phyloP scores from a whole-genome alignment of 37 sponge, comb jelly and placozoan species.

The Haliclona indistincta region DNA sequence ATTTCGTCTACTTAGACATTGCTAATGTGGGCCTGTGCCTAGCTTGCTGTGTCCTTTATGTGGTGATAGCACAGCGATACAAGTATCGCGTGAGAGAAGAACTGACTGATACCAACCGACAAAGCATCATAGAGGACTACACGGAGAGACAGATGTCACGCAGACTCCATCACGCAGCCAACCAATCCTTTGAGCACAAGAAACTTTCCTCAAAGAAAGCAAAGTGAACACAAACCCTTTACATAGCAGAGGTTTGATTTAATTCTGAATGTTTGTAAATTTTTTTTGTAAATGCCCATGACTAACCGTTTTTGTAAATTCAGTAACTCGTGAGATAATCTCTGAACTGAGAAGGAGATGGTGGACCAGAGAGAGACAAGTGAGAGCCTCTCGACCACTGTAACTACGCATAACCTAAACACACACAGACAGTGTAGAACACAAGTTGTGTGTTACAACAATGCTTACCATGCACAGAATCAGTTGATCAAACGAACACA shows the following conservation, averaged over 20 bases:
- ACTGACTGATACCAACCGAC: background rate
- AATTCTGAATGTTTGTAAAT: too few relatives aligned
- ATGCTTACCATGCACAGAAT: conserved; percentile 75
- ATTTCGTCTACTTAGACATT: background rate
- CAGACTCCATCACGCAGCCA: too few relatives aligned
- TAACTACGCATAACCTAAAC: conserved; percentile 45
- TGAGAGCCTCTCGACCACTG: conserved; percentile 33
- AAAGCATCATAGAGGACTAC: background rate
- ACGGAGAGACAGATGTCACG: conserved; percentile 6
- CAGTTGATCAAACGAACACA: conserved; percentile 76
- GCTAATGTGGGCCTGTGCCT: background rate
- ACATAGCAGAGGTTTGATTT: too few relatives aligned
- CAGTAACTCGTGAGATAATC: conserved; percentile 49
- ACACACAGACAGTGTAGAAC: background rate
- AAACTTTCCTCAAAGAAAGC: too few relatives aligned
- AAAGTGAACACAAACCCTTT: conserved; percentile 3
- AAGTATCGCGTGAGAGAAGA: background rate
- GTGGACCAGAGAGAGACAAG: conserved; percentile 48
- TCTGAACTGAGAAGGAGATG: conserved; percentile 39
- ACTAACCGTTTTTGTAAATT: conserved; percentile 57
- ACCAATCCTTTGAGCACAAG: too few relatives aligned
- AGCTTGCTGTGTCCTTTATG: background rate
- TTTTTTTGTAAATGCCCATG: background rate
- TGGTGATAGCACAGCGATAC: background rate
- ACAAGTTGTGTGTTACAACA: background rate